These are phyloP conservation scores for Enteromius viviparus DNA, from an alignment of 2,797 vertebrate genomes.

Conservation along the genomic window DNA sequence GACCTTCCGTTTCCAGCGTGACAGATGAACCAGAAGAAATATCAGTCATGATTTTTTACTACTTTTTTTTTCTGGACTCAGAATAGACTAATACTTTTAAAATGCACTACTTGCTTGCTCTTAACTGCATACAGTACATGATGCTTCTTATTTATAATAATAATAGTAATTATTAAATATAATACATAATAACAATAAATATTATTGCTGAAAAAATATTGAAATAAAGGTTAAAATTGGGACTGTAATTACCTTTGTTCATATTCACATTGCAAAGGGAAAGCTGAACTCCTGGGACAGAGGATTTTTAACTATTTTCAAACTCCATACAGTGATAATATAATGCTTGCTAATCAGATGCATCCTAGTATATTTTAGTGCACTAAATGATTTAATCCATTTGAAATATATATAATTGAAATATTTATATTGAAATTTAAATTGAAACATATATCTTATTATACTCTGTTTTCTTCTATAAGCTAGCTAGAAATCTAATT, in stretches of 20 bases:
- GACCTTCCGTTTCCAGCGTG: background rate
- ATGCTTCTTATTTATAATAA: no score
- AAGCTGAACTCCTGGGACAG: no score
- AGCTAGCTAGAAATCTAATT: slow-evolving; percentile 29
- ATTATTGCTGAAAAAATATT: no score
- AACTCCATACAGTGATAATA: no score
- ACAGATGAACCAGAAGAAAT: background rate
- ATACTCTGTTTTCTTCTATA: background rate
- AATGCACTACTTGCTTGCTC: no score
- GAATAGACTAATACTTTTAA: background rate
- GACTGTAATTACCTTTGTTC: background rate
- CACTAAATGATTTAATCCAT: background rate
- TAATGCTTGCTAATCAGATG: background rate
- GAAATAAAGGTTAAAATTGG: no score
- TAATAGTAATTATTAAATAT: background rate
- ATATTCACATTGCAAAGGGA: background rate
- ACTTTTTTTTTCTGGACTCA: background rate
- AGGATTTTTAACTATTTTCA: no score
- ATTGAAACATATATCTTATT: no score
- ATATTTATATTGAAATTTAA: no score
- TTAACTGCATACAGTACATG: no score
- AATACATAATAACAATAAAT: no score
- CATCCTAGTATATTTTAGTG: background rate
- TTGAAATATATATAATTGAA: background rate
- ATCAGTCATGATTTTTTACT: background rate